Evolutionary conservation across 2,113 vertebrate genomes (phyloP).

Genomic region (Thalassoma bifasciatum): DNA sequence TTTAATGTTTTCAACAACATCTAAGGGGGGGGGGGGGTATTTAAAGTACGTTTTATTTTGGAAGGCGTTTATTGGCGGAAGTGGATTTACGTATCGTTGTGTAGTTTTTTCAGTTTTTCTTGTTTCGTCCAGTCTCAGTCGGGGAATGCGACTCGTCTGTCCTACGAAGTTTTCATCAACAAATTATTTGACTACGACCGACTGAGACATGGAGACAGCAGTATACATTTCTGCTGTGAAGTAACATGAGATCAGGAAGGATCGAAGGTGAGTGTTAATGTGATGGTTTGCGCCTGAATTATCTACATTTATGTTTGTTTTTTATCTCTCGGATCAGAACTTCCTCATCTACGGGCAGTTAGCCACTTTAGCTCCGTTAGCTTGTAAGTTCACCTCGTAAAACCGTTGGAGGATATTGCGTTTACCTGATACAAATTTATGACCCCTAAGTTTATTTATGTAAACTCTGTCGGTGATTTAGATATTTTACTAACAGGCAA

Average conservation of each 20-base stretch:
- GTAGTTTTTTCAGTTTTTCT: constrained; percentile 20
- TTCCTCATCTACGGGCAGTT: constrained; percentile 62
- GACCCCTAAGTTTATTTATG: fast-evolving
- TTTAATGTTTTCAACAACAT: too few species aligned
- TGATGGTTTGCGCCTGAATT: neutral
- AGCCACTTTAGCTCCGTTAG: constrained; percentile 63
- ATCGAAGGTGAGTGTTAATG: constrained; percentile 18
- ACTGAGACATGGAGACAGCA: constrained; percentile 22
- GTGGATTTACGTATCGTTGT: neutral
- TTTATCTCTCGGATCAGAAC: constrained; percentile 40
- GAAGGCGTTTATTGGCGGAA: neutral
- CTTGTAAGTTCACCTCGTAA: constrained; percentile 16
- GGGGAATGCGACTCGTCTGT: constrained; percentile 43
- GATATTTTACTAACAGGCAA: neutral
- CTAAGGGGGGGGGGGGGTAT: too few species aligned
- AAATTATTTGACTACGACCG: neutral
- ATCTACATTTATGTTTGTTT: constrained; percentile 7
- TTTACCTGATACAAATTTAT: neutral
- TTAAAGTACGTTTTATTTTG: neutral
- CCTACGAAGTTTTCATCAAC: constrained; percentile 61
- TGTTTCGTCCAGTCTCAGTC: constrained; percentile 12
- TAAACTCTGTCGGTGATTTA: neutral
- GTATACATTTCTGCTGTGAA: neutral
- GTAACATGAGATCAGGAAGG: neutral
- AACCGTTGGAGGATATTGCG: neutral